These are phyloP conservation scores for Cotesia glomerata DNA, from an alignment of 1,140 invertebrate species.

Conservation along the genomic window DNA sequence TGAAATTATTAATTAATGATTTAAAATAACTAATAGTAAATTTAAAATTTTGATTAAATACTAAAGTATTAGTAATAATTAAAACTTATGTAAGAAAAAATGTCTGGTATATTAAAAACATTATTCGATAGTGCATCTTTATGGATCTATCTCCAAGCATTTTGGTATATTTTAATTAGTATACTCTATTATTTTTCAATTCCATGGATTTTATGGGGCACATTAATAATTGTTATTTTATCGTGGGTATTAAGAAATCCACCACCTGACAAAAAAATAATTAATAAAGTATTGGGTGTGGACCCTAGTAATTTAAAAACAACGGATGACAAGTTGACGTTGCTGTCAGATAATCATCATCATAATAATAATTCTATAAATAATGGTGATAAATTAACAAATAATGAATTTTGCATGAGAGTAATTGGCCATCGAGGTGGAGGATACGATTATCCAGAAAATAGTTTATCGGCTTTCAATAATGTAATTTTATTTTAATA, in stretches of 20 bases:
- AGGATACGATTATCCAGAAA: constrained; percentile 76
- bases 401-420: constrained; percentile 55
- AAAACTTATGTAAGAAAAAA: constrained; percentile 15
- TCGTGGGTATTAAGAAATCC: constrained; percentile 48
- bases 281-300: constrained; percentile 60
- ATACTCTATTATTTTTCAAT: constrained; percentile 45
- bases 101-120: constrained; percentile 41
- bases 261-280: constrained; percentile 43
- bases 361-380: constrained; percentile 33
- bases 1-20: no score
- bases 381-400: constrained; percentile 36
- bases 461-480: constrained; percentile 73
- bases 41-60: not conserved
- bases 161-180: constrained; percentile 39
- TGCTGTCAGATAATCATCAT: not conserved
- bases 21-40: no score
- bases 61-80: not conserved
- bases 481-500: constrained; percentile 62
- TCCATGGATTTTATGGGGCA: constrained; percentile 53
- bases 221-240: constrained; percentile 36
- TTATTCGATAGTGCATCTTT: constrained; percentile 41
- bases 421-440: constrained; percentile 74
- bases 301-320: constrained; percentile 45
- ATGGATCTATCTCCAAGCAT: constrained; percentile 46
- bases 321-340: constrained; percentile 16